phyloP scores from a whole-genome alignment of 1,140 invertebrate genomes.

The Heliconius hewitsoni region DNA sequence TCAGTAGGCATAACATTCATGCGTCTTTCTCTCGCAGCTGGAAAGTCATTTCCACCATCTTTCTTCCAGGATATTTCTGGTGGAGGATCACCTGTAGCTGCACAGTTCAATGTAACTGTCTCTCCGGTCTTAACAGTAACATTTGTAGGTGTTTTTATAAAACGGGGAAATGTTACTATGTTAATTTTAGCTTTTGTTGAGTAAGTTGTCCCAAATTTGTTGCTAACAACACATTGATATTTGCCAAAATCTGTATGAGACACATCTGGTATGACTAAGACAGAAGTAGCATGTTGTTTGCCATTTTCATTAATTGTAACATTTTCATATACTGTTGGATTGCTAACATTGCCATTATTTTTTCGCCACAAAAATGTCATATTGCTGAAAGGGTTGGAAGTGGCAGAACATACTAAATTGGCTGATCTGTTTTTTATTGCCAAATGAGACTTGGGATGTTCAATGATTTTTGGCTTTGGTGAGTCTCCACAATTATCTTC shows the following conservation, averaged over 20 bases:
- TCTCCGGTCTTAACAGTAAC: conserved; percentile 91
- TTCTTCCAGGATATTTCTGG: conserved; percentile 96
- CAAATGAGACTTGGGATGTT: conserved; percentile 90
- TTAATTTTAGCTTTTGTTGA: conserved; percentile 92
- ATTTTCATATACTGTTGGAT: conserved; percentile 73
- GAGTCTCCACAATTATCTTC: conserved; percentile 90
- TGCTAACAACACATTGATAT: conserved; percentile 96
- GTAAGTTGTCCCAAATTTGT: conserved; percentile 94
- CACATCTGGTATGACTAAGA: conserved; percentile 87
- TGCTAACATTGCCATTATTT: conserved; percentile 89
- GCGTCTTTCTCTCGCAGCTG: conserved; percentile 94
- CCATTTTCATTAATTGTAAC: conserved; percentile 74
- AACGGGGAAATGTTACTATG: conserved; percentile 93
- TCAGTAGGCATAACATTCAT: conserved; percentile 96
- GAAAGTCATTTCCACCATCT: conserved; percentile 97
- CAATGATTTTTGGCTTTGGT: conserved; percentile 91
- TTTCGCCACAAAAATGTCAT: conserved; percentile 94
- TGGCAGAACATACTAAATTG: conserved; percentile 90
- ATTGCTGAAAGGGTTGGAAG: conserved; percentile 81
- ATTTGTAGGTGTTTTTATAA: conserved; percentile 92
- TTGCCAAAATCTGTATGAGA: conserved; percentile 89
- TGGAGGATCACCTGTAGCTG: conserved; percentile 92
- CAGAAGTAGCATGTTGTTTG: conserved; percentile 84
- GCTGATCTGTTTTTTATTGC: conserved; percentile 93
- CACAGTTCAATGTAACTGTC: conserved; percentile 94